Percentiles rank a stretch among this genome's conserved stretches.
These are phyloP conservation scores for Hybos culiciformis DNA, from an alignment of 2,888 invertebrate genomes.

Conservation along the genomic window DNA sequence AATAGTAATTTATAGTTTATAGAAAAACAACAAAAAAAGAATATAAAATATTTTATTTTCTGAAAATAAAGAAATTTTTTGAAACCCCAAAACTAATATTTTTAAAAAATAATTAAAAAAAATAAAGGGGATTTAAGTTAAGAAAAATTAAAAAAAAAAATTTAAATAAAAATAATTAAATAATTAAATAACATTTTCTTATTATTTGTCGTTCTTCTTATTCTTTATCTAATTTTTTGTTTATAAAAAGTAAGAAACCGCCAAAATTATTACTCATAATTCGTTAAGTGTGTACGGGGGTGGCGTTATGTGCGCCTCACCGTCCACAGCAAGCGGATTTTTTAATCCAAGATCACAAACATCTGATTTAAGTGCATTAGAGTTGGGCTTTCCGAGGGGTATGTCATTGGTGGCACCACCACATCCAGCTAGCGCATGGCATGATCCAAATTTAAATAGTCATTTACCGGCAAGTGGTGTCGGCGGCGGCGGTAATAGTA, in stretches of 20 bases:
- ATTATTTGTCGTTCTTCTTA: neutral
- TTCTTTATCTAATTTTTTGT: conserved; percentile 23
- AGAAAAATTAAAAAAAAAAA: conserved; percentile 6
- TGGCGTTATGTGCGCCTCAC: conserved; percentile 38
- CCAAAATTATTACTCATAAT: conserved; percentile 39
- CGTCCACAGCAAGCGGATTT: conserved; percentile 37
- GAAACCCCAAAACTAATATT: too few species aligned
- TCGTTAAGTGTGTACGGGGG: conserved; percentile 38
- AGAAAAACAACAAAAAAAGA: too few species aligned
- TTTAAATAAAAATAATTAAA: neutral
- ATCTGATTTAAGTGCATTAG: conserved; percentile 34
- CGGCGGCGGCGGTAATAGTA: conserved; percentile 36
- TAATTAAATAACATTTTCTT: neutral
- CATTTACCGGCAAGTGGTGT: conserved; percentile 29
- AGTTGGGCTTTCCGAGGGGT: conserved; percentile 36
- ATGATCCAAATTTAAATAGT: conserved; percentile 39
- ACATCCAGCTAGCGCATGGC: conserved; percentile 39
- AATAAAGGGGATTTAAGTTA: conserved; percentile 6
- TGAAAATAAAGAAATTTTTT: too few species aligned
- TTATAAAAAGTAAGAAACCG: conserved; percentile 25
- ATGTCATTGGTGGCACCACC: conserved; percentile 49
- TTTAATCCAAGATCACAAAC: conserved; percentile 35
- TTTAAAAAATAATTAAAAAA: neutral
- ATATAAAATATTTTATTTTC: too few species aligned
- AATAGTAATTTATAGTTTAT: too few species aligned